Evolutionary conservation across 2,113 vertebrate species (phyloP).

Genomic region (Rana temporaria): DNA sequence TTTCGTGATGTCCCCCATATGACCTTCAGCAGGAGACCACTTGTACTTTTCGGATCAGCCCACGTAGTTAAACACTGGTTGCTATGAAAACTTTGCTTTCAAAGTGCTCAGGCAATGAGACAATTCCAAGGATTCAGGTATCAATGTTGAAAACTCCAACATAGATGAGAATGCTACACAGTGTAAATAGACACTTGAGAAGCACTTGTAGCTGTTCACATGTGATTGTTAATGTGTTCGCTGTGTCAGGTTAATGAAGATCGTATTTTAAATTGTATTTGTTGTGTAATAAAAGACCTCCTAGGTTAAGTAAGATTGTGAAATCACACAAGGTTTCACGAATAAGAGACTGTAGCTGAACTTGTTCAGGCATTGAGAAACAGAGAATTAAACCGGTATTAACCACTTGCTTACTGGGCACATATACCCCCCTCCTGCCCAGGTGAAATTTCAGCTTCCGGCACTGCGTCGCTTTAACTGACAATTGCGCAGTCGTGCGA

Average conservation of each 20-base stretch:
- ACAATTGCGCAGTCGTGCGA: no score
- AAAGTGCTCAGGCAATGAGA: slow-evolving; percentile 1
- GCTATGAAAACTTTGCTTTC: slow-evolving; percentile 28
- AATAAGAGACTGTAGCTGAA: background rate
- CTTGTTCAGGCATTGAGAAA: no score
- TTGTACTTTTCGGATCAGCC: slow-evolving; percentile 11
- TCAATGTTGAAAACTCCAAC: slow-evolving; percentile 4
- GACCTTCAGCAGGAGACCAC: slow-evolving; percentile 40
- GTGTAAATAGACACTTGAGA: slow-evolving; percentile 32
- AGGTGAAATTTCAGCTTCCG: no score
- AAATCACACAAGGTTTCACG: background rate
- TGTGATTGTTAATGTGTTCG: slow-evolving; percentile 14
- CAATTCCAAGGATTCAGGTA: slow-evolving; percentile 1
- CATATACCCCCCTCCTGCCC: no score
- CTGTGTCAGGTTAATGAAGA: slow-evolving; percentile 20
- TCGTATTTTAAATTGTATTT: slow-evolving; percentile 35
- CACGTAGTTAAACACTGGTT: slow-evolving; percentile 38
- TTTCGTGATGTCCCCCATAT: slow-evolving; percentile 30
- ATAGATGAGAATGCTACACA: background rate
- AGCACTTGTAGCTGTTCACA: slow-evolving; percentile 27
- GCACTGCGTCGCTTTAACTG: no score
- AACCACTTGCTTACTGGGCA: no score
- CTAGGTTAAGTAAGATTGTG: slow-evolving; percentile 4
- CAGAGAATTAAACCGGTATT: no score
- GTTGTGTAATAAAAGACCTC: slow-evolving; percentile 1